phyloP scores from a whole-genome alignment of 2,113 vertebrate genomes.

The Sporophila hypoxantha region DNA sequence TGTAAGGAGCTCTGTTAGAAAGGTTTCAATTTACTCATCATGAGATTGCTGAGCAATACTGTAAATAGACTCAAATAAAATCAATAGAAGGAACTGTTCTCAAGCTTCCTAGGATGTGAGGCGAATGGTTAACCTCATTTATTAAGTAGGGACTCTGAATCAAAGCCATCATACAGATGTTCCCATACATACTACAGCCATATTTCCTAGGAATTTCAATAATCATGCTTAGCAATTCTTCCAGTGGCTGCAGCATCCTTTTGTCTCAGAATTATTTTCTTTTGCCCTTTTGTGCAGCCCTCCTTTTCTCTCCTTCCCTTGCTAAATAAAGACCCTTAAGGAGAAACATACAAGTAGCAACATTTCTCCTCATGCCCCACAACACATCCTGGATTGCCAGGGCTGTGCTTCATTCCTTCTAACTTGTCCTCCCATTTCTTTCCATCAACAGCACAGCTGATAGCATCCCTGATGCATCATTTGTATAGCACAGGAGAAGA shows the following conservation, averaged over 20 bases:
- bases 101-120: background rate
- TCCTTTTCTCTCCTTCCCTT: background rate
- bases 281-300: background rate
- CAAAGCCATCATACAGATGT: background rate
- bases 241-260: background rate
- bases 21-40: slow-evolving; percentile 61
- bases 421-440: background rate
- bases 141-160: background rate
- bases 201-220: slow-evolving; percentile 2
- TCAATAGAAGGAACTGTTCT: background rate
- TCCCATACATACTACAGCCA: background rate
- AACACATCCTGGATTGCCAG: background rate
- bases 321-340: background rate
- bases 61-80: slow-evolving; percentile 7
- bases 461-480: background rate
- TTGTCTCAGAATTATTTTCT: background rate
- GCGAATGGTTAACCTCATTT: background rate
- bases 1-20: slow-evolving; percentile 35
- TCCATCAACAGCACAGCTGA: background rate
- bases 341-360: background rate
- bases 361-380: background rate
- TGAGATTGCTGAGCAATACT: background rate
- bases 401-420: background rate
- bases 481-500: background rate
- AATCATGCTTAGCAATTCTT: background rate